These are phyloP conservation scores for Peromyscus maniculatus DNA, from an alignment of 2,113 vertebrate species.

Conservation along the genomic window DNA sequence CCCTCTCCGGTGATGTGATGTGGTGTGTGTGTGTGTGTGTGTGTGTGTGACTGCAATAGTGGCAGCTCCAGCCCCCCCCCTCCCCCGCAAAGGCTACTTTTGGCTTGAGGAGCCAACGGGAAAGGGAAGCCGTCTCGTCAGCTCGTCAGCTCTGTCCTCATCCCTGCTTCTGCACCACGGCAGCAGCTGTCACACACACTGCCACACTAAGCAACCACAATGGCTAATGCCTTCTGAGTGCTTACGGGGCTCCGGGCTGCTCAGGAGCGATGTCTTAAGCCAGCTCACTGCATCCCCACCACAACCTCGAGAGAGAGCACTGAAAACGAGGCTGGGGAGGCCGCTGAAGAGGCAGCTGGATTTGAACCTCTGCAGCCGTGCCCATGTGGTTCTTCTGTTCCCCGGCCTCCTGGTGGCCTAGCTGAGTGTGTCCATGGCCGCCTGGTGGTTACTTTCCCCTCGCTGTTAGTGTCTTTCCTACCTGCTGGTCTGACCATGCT, in stretches of 20 bases:
- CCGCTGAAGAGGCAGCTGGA: background rate
- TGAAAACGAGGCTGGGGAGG: background rate
- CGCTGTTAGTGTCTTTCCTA: background rate
- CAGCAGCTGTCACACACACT: fast-evolving
- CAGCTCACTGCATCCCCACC: background rate
- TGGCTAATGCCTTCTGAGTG: background rate
- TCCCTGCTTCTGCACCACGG: no score
- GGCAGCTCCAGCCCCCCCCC: background rate
- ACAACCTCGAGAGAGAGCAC: background rate
- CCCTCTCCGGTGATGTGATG: no score
- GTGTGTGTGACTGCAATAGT: no score
- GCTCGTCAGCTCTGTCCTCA: background rate
- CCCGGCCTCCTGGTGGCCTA: background rate
- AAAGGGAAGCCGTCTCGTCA: no score
- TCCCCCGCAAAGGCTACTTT: background rate
- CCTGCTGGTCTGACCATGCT: background rate
- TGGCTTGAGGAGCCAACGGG: background rate
- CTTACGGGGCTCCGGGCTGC: fast-evolving
- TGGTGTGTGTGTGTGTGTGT: no score
- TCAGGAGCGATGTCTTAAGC: background rate
- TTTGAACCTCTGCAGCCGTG: background rate
- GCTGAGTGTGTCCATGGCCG: background rate
- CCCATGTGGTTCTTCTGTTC: background rate
- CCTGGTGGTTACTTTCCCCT: background rate
- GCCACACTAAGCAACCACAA: background rate